These are phyloP conservation scores for Xylocampa areola DNA, from an alignment of 2,888 invertebrate genomes.

Conservation along the genomic window DNA sequence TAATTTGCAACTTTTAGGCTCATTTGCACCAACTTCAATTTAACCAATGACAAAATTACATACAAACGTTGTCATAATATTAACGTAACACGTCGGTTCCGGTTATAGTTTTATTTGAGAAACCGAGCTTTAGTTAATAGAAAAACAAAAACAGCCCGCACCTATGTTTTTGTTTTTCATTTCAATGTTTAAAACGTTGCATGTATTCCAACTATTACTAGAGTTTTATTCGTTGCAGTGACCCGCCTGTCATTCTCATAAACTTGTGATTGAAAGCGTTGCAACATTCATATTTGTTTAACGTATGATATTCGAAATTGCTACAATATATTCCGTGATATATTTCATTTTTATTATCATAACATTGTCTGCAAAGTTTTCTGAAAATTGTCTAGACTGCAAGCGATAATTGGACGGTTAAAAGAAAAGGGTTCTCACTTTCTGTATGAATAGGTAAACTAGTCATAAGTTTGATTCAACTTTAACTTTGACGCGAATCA, in stretches of 20 bases:
- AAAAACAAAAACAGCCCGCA: too few species aligned
- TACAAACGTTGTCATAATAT: too few species aligned
- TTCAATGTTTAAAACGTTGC: not conserved
- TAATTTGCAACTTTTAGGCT: too few species aligned
- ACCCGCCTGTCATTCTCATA: slow-evolving; percentile 1
- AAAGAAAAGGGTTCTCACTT: slow-evolving; percentile 35
- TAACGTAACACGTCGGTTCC: too few species aligned
- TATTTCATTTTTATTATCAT: slow-evolving; percentile 19
- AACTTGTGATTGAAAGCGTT: slow-evolving; percentile 20
- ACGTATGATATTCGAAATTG: slow-evolving; percentile 17
- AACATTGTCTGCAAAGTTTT: slow-evolving; percentile 46
- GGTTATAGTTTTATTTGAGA: too few species aligned
- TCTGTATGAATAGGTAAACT: slow-evolving; percentile 25
- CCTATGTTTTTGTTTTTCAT: not conserved
- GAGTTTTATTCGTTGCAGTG: slow-evolving; percentile 6
- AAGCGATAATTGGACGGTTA: slow-evolving; percentile 45
- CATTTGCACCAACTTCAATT: too few species aligned
- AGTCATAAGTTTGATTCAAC: slow-evolving; percentile 33
- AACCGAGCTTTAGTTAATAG: too few species aligned
- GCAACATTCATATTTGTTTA: slow-evolving; percentile 23
- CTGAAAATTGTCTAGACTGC: slow-evolving; percentile 48
- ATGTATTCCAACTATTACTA: slow-evolving; percentile 1
- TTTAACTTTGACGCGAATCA: slow-evolving; percentile 26
- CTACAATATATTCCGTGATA: slow-evolving; percentile 29
- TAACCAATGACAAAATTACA: too few species aligned